Conservation (phyloP, 2,888 invertebrate species). For the Agapostemon virescens region DNA sequence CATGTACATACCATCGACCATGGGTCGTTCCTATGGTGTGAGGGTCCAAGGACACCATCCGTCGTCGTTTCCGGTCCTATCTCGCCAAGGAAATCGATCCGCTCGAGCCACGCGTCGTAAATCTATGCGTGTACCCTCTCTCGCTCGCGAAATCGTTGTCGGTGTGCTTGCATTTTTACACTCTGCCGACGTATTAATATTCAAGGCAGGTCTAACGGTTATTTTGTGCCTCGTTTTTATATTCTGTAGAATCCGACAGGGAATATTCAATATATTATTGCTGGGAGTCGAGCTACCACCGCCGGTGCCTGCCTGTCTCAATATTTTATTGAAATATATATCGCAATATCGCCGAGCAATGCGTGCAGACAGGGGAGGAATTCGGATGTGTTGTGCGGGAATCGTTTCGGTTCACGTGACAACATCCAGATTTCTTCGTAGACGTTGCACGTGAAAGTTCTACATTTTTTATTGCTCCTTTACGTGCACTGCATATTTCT, state of each 20-base stretch:
- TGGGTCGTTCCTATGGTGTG: constrained; percentile 7
- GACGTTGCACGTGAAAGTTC: background rate
- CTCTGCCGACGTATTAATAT: constrained; percentile 70
- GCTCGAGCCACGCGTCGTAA: constrained; percentile 25
- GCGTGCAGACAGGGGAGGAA: constrained; percentile 61
- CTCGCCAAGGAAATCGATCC: constrained; percentile 27
- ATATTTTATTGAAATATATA: constrained; percentile 77
- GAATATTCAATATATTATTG: constrained; percentile 75
- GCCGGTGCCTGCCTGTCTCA: constrained; percentile 68
- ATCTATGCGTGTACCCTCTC: constrained; percentile 15
- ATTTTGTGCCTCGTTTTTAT: constrained; percentile 71
- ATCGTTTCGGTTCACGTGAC: constrained; percentile 51
- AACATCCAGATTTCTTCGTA: constrained; percentile 14
- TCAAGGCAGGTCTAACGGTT: constrained; percentile 70
- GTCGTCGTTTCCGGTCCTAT: background rate
- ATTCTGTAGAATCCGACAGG: constrained; percentile 65
- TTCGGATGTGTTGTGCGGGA: constrained; percentile 53
- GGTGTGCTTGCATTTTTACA: constrained; percentile 43
- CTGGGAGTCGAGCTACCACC: constrained; percentile 57
- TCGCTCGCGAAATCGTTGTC: background rate
- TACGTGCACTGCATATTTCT: no score
- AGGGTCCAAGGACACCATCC: constrained; percentile 12
- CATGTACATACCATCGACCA: background rate
- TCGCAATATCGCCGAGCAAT: constrained; percentile 67
- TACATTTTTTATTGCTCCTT: background rate